Conservation (phyloP, 2,113 vertebrate species). For the Pionites leucogaster region DNA sequence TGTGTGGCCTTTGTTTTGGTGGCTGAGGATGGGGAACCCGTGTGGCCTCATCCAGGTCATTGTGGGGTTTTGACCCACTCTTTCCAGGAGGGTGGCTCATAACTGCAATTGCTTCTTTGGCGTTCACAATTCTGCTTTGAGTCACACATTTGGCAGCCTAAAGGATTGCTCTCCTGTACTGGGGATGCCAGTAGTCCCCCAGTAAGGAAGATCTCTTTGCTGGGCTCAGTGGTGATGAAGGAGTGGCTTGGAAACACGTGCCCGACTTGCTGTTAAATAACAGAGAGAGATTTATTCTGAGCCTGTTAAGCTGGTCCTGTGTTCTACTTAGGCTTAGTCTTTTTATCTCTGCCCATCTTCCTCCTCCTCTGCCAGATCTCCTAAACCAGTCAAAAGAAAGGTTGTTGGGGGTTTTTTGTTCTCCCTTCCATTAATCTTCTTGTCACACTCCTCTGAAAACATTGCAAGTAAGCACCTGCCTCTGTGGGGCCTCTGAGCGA, state of each 20-base stretch:
- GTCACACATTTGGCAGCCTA: not conserved
- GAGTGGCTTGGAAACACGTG: not conserved
- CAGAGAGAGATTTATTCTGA: slow-evolving; percentile 18
- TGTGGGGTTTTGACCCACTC: not conserved
- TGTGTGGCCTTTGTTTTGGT: not conserved
- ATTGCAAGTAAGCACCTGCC: not conserved
- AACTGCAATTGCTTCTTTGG: not conserved
- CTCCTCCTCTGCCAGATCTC: not conserved
- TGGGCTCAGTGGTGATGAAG: not conserved
- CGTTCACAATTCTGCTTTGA: accelerated
- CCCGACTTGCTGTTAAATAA: not conserved
- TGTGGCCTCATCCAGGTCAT: not conserved
- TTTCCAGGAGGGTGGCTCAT: not conserved
- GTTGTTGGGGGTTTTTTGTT: not conserved
- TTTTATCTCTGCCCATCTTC: slow-evolving; percentile 16
- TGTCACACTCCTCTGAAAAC: not conserved
- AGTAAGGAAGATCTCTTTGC: not conserved
- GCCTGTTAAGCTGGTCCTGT: slow-evolving; percentile 39
- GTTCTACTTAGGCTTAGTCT: slow-evolving; percentile 6
- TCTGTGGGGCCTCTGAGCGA: not conserved
- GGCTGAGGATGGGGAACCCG: not conserved
- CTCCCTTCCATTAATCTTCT: not conserved
- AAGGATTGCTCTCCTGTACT: not conserved
- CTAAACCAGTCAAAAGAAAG: not conserved
- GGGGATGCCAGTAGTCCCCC: not conserved